Evolutionary conservation across 2,888 invertebrate species (phyloP).

Genomic region (Apodemia duryi): DNA sequence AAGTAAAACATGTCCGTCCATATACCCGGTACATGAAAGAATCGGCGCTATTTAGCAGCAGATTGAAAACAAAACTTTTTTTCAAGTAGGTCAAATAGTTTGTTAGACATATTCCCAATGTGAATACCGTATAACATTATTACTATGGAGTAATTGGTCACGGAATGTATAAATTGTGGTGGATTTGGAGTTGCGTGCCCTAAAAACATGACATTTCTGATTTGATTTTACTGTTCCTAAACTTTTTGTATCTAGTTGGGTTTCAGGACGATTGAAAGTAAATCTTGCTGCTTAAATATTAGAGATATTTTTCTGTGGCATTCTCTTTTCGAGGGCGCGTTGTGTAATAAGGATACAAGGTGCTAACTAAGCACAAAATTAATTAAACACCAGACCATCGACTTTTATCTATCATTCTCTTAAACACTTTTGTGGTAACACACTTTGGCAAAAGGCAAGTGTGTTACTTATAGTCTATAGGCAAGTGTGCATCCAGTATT

Average conservation of each 20-base stretch:
- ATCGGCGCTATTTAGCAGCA: too few relatives aligned
- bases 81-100: background rate
- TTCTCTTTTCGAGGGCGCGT: background rate
- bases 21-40: too few relatives aligned
- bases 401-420: too few relatives aligned
- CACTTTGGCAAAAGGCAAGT: too few relatives aligned
- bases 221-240: slow-evolving; percentile 25
- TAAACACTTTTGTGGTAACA: too few relatives aligned
- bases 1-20: too few relatives aligned
- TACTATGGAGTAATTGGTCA: slow-evolving; percentile 27
- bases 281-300: background rate
- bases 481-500: too few relatives aligned
- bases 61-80: background rate
- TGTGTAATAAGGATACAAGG: background rate
- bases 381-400: too few relatives aligned
- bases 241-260: slow-evolving; percentile 20
- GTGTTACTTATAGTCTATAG: too few relatives aligned
- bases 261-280: slow-evolving; percentile 3
- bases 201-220: slow-evolving; percentile 34
- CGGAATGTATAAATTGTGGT: slow-evolving; percentile 23
- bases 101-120: slow-evolving; percentile 12
- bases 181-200: slow-evolving; percentile 43
- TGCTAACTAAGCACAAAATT: too few relatives aligned
- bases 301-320: background rate
- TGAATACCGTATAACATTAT: slow-evolving; percentile 10